Evolutionary conservation across 2,888 invertebrate species (phyloP), one percentile per base, ranked within the genome.

Genomic region (Cephus sareptanus): DNA sequence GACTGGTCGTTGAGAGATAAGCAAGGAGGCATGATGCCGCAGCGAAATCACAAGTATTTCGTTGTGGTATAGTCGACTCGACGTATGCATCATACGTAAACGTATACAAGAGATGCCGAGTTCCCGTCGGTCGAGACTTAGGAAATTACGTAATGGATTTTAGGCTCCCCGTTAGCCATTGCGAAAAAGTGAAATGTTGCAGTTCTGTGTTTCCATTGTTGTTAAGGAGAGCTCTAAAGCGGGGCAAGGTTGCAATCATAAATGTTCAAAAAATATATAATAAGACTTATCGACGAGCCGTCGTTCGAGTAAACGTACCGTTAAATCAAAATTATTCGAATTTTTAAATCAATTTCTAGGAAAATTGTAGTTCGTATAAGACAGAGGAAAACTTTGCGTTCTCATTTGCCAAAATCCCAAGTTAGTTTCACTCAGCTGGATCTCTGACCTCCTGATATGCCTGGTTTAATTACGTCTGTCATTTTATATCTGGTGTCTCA

Each of bases 181-280:
- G 89, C 90, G 89, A 90, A 90, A 90, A 89, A 87, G 88, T 88
- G 87, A 88, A 88, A 87, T 89, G 87, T 85, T 88, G 87, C 86
- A 83, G 82, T 85, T 77, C 81, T 85, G 84, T 85, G 84, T 84
- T 85, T 84, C 87, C 83, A 87, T 87, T 87, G 87, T 87, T 87
- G 82, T 81, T 80, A 80, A 79, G 83, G 81, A 77, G 81, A 80
- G 30, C 82, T 81, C 78, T 84, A 84, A 87, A 87, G 83, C 84
- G 83, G 87, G 86, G 87, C 87, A 87, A 87, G 87, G 87, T 87
- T 87, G 87, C 78, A 83, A 81, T 81, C 77, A 68, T 74, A 82
- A 84, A 82, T 83, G 79, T 80, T 79, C 71, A 77, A 77, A 84
- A 83, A 79, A 79, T 33, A 74, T 81, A 34, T 34, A 31, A 56